phyloP scores from a whole-genome alignment of 2,113 vertebrate genomes.

The crab-eating macaque (Macaca fascicularis) region DNA sequence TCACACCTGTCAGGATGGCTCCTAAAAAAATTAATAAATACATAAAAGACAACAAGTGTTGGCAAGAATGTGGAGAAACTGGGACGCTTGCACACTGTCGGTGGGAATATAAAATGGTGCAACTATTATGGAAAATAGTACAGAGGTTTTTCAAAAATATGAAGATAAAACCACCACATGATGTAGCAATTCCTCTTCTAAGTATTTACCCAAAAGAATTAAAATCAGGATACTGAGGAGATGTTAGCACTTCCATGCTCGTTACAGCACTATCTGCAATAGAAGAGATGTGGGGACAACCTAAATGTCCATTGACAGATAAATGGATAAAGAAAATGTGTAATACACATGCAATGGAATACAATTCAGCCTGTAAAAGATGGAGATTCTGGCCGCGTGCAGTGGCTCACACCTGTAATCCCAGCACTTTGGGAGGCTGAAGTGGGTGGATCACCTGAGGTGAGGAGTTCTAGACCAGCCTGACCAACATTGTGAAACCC shows the following conservation, averaged over 20 bases:
- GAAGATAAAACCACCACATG: neutral
- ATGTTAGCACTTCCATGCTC: neutral
- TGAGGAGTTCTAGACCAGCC: no score
- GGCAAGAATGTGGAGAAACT: neutral
- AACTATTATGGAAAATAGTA: neutral
- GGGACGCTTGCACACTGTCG: neutral
- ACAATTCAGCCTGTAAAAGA: neutral
- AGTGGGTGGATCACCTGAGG: no score
- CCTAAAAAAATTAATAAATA: neutral
- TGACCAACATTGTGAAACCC: no score
- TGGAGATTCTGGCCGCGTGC: neutral
- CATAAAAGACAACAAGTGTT: neutral
- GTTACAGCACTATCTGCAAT: neutral
- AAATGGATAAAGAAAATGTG: neutral
- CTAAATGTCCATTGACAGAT: neutral
- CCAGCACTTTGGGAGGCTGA: no score
- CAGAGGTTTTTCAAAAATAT: neutral
- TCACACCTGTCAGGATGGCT: neutral
- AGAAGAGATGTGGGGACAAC: neutral
- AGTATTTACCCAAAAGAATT: neutral
- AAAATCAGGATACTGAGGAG: neutral
- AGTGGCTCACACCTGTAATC: no score
- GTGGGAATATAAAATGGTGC: neutral
- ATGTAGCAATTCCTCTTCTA: neutral
- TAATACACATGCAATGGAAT: neutral